These are phyloP conservation scores for Psittacula derbiana DNA, from an alignment of 2,797 vertebrate species.

Conservation along the genomic window DNA sequence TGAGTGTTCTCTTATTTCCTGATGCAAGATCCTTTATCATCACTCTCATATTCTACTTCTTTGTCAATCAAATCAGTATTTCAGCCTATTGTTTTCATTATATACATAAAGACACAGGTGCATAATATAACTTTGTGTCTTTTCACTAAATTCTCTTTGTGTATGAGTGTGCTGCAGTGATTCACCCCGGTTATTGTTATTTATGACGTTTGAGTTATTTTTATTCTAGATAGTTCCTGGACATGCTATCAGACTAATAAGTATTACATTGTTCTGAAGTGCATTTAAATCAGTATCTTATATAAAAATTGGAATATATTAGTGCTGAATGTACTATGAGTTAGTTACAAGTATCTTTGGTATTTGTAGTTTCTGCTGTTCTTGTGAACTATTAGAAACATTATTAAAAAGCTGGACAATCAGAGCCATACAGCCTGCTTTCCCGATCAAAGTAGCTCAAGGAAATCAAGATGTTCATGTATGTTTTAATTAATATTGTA, in stretches of 20 bases:
- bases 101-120: not conserved
- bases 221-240: not conserved
- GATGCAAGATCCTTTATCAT: not conserved
- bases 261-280: not conserved
- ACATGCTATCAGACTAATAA: not conserved
- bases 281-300: not conserved
- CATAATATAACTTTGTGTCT: not conserved
- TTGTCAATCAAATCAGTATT: conserved; percentile 18
- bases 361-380: not conserved
- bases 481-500: not conserved
- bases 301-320: not conserved
- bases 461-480: not conserved
- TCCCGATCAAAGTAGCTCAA: conserved; percentile 13
- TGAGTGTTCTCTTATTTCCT: conserved; percentile 1
- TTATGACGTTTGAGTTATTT: not conserved
- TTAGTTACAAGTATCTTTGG: not conserved
- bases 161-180: not conserved
- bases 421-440: not conserved
- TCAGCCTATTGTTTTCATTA: conserved; percentile 9
- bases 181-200: not conserved
- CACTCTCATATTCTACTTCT: not conserved
- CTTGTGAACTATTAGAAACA: not conserved
- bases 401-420: conserved; percentile 6
- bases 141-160: not conserved
- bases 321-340: not conserved